Percentiles rank a stretch among this genome's conserved stretches.
phyloP scores from a whole-genome alignment of 2,888 invertebrate genomes.

The Lycophotia porphyrea region DNA sequence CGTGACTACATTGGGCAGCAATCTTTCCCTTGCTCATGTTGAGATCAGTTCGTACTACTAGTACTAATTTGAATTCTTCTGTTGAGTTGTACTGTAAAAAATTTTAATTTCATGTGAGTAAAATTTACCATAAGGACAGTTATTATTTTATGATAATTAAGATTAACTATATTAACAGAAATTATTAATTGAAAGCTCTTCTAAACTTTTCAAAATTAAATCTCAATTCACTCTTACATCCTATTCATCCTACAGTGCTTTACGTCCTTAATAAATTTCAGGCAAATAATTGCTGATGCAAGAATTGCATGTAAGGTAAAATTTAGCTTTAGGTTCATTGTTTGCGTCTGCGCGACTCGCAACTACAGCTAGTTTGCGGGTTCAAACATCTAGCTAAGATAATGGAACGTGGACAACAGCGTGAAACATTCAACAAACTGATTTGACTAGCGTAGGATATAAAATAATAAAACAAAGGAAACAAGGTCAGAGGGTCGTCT shows the following conservation, averaged over 20 bases:
- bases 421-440: background rate
- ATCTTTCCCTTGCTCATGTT: constrained; percentile 99
- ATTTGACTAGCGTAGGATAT: background rate
- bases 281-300: constrained; percentile 11
- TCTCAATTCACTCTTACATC: background rate
- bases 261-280: background rate
- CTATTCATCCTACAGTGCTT: background rate
- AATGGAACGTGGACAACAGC: background rate
- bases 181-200: background rate
- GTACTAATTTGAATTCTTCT: constrained; percentile 94
- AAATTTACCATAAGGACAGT: background rate
- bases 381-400: background rate
- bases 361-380: background rate
- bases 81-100: constrained; percentile 82
- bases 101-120: background rate
- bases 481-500: background rate
- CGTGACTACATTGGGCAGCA: constrained; percentile 98
- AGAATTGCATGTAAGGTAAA: background rate
- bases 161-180: background rate
- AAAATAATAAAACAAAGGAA: background rate
- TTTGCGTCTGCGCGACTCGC: no score
- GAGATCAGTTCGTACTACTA: constrained; percentile 96
- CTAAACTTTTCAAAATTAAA: background rate
- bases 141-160: background rate
- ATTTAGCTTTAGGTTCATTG: background rate